Evolutionary conservation across 1,140 invertebrate genomes (phyloP).

Genomic region (Thaumatotibia leucotreta): DNA sequence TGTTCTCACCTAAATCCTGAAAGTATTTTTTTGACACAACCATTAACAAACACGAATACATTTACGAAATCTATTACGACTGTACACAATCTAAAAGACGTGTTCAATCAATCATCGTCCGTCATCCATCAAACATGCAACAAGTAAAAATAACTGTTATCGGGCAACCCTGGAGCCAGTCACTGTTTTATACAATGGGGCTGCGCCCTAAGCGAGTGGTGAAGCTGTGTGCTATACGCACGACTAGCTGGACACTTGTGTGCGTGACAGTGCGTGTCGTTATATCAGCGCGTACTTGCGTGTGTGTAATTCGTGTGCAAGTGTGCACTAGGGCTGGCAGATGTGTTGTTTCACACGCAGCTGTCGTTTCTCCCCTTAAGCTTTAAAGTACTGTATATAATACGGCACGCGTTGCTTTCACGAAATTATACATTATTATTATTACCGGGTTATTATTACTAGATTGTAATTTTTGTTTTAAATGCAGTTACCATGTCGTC

Average conservation of each 20-base stretch:
- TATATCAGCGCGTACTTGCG: conserved; percentile 22
- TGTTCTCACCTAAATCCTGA: not conserved
- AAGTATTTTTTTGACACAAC: conserved; percentile 25
- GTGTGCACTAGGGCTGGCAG: conserved; percentile 57
- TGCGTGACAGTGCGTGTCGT: conserved; percentile 30
- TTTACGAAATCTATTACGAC: conserved; percentile 54
- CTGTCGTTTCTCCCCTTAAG: conserved; percentile 51
- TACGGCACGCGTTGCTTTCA: conserved; percentile 68
- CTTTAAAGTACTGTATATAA: conserved; percentile 51
- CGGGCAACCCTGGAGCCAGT: conserved; percentile 35
- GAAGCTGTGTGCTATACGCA: conserved; percentile 34
- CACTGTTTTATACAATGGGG: conserved; percentile 35
- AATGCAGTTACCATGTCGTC: conserved; percentile 47
- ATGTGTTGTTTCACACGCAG: conserved; percentile 55
- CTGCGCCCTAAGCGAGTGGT: conserved; percentile 30
- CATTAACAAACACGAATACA: conserved; percentile 24
- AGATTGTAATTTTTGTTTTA: conserved; percentile 42
- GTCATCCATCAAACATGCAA: conserved; percentile 68
- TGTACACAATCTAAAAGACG: conserved; percentile 40
- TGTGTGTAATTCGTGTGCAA: conserved; percentile 20
- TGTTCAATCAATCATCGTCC: conserved; percentile 65
- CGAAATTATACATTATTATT: conserved; percentile 68
- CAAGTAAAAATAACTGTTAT: conserved; percentile 70
- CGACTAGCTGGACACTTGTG: conserved; percentile 21
- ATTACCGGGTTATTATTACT: conserved; percentile 52